Evolutionary conservation across 2,797 vertebrate genomes (phyloP).

Genomic region (Rhabdomys pumilio): DNA sequence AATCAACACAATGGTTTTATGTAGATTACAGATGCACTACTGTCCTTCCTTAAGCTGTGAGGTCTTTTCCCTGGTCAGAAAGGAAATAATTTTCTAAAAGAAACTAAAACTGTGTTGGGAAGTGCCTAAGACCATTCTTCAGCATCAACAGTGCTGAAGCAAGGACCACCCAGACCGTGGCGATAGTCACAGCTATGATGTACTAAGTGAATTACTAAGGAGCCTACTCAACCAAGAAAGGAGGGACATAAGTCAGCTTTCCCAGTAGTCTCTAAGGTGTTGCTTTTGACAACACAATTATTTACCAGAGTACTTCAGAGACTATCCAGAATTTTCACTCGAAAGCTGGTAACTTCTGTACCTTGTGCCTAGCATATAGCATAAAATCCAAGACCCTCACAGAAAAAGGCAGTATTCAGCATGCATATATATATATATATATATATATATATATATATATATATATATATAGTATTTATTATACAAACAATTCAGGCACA

Average conservation of each 20-base stretch:
- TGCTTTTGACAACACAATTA: not conserved
- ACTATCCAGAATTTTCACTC: not conserved
- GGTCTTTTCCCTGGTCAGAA: constrained; percentile 13
- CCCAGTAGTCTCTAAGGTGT: not conserved
- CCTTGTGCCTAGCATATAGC: not conserved
- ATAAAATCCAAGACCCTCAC: constrained; percentile 11
- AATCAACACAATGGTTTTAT: constrained; percentile 43
- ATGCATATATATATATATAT: not conserved
- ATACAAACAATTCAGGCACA: not conserved
- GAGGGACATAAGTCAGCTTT: not conserved
- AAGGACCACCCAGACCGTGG: not conserved
- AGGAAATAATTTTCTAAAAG: constrained; percentile 44
- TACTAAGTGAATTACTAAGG: not conserved
- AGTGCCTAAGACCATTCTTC: not conserved
- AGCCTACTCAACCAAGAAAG: constrained; percentile 18
- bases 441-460: not conserved
- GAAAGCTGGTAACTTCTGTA: not conserved
- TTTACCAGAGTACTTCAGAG: constrained; percentile 8
- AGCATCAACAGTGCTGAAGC: not conserved
- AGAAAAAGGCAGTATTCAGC: not conserved
- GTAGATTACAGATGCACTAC: not conserved
- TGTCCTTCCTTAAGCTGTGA: constrained; percentile 20
- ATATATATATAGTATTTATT: not conserved
- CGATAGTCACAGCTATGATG: not conserved
- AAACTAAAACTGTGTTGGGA: not conserved